These are phyloP conservation scores for Acanthosepion esculentum DNA, from an alignment of 2,888 invertebrate species.

Conservation along the genomic window DNA sequence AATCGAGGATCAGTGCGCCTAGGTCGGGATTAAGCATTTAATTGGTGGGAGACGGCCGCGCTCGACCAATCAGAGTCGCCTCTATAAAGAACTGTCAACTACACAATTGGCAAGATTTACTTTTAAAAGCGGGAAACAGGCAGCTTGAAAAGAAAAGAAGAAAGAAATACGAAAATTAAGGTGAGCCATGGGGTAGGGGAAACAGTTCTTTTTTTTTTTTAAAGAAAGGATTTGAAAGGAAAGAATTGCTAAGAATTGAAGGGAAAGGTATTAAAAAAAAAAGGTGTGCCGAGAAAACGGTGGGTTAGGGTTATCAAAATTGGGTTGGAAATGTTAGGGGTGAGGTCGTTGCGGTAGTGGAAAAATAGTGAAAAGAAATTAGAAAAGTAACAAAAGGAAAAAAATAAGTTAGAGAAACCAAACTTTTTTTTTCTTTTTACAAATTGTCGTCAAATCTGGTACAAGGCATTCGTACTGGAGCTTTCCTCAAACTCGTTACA, in stretches of 20 bases:
- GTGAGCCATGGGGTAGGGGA: too few relatives aligned
- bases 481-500: too few relatives aligned
- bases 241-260: background rate
- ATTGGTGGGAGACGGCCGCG: background rate
- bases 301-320: too few relatives aligned
- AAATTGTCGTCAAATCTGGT: too few relatives aligned
- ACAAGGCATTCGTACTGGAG: too few relatives aligned
- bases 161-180: background rate
- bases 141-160: background rate
- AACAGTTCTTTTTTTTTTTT: background rate
- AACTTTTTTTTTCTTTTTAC: too few relatives aligned
- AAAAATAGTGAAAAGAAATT: too few relatives aligned
- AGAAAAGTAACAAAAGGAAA: too few relatives aligned
- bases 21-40: background rate
- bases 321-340: too few relatives aligned
- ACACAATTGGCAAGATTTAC: constrained; percentile 22
- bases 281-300: too few relatives aligned
- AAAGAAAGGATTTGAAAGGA: background rate
- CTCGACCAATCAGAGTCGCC: background rate
- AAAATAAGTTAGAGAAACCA: too few relatives aligned
- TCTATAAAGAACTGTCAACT: background rate
- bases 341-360: too few relatives aligned
- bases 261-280: background rate
- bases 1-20: background rate
- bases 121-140: background rate